These are phyloP conservation scores for Heliothis peltigera DNA, from an alignment of 2,888 invertebrate species.

Conservation along the genomic window DNA sequence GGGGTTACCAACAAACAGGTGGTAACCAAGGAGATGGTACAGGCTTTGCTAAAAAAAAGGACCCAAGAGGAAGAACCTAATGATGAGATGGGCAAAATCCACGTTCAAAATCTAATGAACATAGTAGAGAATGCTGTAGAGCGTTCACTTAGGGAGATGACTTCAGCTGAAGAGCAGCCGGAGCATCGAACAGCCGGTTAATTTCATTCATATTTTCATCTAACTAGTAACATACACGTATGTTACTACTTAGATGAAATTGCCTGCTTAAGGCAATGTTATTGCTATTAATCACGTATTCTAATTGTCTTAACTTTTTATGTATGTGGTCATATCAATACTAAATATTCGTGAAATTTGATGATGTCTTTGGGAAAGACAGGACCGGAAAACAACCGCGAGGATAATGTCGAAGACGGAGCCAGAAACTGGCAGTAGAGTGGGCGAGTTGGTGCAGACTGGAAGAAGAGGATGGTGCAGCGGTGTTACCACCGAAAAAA, in stretches of 20 bases:
- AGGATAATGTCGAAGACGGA: conserved; percentile 19
- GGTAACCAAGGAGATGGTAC: conserved; percentile 53
- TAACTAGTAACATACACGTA: conserved; percentile 22
- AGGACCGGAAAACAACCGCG: conserved; percentile 14
- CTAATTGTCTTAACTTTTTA: conserved; percentile 38
- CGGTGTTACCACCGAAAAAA: conserved; percentile 2
- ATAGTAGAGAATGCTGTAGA: conserved; percentile 49
- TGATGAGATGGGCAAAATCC: conserved; percentile 51
- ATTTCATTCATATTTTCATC: conserved; percentile 1
- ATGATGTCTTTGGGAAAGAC: conserved; percentile 24
- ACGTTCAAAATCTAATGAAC: conserved; percentile 52
- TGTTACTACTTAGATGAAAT: conserved; percentile 1
- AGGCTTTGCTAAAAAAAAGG: conserved; percentile 46
- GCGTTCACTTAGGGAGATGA: conserved; percentile 46
- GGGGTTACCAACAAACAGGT: conserved; percentile 42
- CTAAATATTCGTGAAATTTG: conserved; percentile 27
- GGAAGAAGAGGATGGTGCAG: conserved; percentile 3
- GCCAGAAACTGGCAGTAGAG: conserved; percentile 27
- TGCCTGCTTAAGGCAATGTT: conserved; percentile 12
- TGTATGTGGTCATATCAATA: conserved; percentile 49
- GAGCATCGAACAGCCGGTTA: conserved; percentile 44
- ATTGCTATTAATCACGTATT: conserved; percentile 29
- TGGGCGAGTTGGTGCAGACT: conserved; percentile 10
- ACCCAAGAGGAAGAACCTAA: conserved; percentile 43
- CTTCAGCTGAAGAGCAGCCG: conserved; percentile 14